These are phyloP conservation scores for Tragelaphus scriptus DNA, from an alignment of 2,113 vertebrate species.

Conservation along the genomic window DNA sequence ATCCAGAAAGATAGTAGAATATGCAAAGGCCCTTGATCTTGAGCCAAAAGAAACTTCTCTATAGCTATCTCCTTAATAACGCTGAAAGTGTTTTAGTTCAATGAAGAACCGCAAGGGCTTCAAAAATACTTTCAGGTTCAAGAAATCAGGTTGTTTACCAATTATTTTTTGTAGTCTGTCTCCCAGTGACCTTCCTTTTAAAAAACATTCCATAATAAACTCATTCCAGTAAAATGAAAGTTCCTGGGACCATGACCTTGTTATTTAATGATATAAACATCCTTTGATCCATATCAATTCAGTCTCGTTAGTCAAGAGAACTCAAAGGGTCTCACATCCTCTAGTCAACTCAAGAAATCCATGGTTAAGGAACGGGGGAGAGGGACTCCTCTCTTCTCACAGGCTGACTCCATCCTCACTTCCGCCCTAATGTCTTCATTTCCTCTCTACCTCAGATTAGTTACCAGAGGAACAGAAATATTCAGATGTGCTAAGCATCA, in stretches of 20 bases:
- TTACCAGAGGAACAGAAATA: not conserved
- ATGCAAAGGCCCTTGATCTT: not conserved
- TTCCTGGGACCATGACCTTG: not conserved
- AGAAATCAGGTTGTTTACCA: not conserved
- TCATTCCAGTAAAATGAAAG: not conserved
- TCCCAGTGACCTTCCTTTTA: not conserved
- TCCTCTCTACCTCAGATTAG: not conserved
- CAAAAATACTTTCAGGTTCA: not conserved
- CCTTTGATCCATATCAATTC: not conserved
- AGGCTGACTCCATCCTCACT: not conserved
- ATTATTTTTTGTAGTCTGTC: not conserved
- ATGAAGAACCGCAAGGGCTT: not conserved
- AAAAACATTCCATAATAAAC: not conserved
- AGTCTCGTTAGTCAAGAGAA: not conserved
- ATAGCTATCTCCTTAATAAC: not conserved
- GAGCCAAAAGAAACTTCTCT: not conserved
- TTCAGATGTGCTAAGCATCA: not conserved
- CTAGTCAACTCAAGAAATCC: not conserved
- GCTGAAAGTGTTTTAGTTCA: not conserved
- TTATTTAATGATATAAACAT: not conserved
- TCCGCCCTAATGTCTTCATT: not conserved
- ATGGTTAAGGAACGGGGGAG: accelerated
- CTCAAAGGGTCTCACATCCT: not conserved
- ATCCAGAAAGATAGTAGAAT: not conserved
- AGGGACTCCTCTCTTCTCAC: not conserved